Base-by-base conservation (phyloP, 2,113 vertebrate genomes). In the Larimichthys polyactis region DNA sequence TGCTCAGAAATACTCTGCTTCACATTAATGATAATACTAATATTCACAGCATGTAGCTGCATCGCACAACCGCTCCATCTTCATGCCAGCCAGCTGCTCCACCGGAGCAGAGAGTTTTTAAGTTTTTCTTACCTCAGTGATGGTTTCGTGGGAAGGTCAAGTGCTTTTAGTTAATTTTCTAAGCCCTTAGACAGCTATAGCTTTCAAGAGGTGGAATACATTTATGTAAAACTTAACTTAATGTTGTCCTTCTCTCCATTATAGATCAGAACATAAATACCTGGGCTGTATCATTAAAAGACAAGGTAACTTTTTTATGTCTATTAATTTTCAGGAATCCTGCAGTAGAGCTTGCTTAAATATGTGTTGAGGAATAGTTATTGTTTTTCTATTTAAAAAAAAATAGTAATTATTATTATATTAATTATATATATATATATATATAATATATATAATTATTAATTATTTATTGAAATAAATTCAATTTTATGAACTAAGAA, bases 211-310 rank as follows among this genome's bases (percentile, higher is more conserved):
- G 15, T 64, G 4, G 17, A 12, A 2, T 17, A 54, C 11, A 65
- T 44, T 70, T 49, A 36, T 16, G 4, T 67, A 64, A 82, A 55
- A 55, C 29, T 16, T 6, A 55, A 55, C 29, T 16, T 6, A 63
- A 17, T 64, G 3, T 51, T 74, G 5, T 66, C 2, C 2, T 48
- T 84, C 4, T 90, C 59, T 82, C 22, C 22, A 14, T 75, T n/a
- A 43, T 46, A 91, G 93, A 81, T 81, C 43, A 60, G 4, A 5
- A 29, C 24, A 12, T 2, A 4, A 70, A 90, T 43, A 44, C 17
- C 29, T 94, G 93, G 93, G 75, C 16, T 40, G 81, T 94, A 55
- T 90, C 87, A 52, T 79, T 84, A 10, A 93, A 82, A 78, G 91
- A 93, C 79, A 92, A 91, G 89, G 91, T 89, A 90, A 73, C 29